Conservation (phyloP, 2,888 invertebrate genomes). For the Nymphalis c-album region DNA sequence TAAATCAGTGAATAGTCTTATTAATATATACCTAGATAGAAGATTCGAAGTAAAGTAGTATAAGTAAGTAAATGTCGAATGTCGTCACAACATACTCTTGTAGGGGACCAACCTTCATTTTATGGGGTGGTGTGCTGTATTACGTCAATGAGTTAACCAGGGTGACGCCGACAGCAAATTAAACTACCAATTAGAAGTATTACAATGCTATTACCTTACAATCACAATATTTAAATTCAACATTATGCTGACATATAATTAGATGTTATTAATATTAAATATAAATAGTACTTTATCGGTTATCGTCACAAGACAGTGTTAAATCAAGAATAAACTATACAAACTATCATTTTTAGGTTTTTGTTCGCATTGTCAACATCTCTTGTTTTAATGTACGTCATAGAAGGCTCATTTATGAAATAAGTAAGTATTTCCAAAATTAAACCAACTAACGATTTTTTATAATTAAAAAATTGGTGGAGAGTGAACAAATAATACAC, state of each 20-base stretch:
- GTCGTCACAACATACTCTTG: slow-evolving; percentile 49
- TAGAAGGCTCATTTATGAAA: slow-evolving; percentile 39
- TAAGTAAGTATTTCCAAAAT: slow-evolving; percentile 37
- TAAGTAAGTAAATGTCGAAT: slow-evolving; percentile 31
- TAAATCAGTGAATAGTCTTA: background rate
- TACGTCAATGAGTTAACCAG: slow-evolving; percentile 65
- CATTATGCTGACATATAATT: slow-evolving; percentile 38
- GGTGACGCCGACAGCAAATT: slow-evolving; percentile 47
- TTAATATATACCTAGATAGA: slow-evolving; percentile 3
- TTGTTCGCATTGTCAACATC: background rate
- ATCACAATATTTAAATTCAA: slow-evolving; percentile 21
- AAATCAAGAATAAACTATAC: background rate
- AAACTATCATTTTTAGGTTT: background rate
- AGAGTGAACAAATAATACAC: too few relatives aligned
- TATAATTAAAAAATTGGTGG: too few relatives aligned
- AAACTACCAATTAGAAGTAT: slow-evolving; percentile 9
- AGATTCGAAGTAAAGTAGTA: slow-evolving; percentile 12
- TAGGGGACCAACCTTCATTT: slow-evolving; percentile 71
- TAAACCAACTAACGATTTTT: too few relatives aligned
- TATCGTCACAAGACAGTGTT: too few relatives aligned
- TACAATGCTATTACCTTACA: slow-evolving; percentile 12
- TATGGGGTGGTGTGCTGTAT: slow-evolving; percentile 57
- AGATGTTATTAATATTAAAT: background rate
- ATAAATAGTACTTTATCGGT: background rate
- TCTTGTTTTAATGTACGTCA: slow-evolving; percentile 45